Evolutionary conservation across 1,140 invertebrate species (phyloP), one percentile per base, ranked within the genome.

Genomic region (Atopsyche davidsoni): DNA sequence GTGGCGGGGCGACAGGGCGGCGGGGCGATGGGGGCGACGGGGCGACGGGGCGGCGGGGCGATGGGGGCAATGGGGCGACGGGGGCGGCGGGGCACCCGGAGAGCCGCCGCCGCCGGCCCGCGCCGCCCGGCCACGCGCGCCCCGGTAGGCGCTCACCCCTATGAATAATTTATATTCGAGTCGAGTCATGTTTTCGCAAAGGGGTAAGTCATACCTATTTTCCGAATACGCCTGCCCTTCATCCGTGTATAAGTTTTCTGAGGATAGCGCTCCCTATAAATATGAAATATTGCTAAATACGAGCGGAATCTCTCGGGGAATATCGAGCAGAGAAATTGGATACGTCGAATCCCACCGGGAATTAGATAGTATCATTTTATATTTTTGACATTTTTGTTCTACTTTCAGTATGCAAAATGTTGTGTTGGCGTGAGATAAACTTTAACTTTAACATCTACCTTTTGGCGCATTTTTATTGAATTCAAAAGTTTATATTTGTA

Each of bases 141-240:
- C 46, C 32, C 46, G 13, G 45, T 39, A 39, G 45, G 39, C 38
- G 17, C 36, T 18, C 34, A 22, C 47, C 32, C 40, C 16, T 31
- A 56, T 56, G 54, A 56, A 56, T 56, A 48, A 56, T 56, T 56
- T 51, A 56, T 56, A 46, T 50, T 49, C 40, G 46, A 44, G 40
- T 35, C 43, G 48, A 46, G 36, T 42, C 53, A 38, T 47, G 49
- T 50, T 43, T 40, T 57, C 55, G 42, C 55, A 50, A 53, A 53
- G 50, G 46, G 55, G 51, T 53, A 53, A 53, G 55, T 50, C 50
- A 45, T 52, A 50, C 46, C 48, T 55, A 50, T 55, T 49, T 32
- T 49, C 22, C 46, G 22, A 17, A 38, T 10, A 28, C 14, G 13
- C 44, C 35, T 18, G 11, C 7, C 21, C 31, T 10, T 21, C 10